phyloP scores from a whole-genome alignment of 2,797 vertebrate species.

The Orientallactaga sibirica region DNA sequence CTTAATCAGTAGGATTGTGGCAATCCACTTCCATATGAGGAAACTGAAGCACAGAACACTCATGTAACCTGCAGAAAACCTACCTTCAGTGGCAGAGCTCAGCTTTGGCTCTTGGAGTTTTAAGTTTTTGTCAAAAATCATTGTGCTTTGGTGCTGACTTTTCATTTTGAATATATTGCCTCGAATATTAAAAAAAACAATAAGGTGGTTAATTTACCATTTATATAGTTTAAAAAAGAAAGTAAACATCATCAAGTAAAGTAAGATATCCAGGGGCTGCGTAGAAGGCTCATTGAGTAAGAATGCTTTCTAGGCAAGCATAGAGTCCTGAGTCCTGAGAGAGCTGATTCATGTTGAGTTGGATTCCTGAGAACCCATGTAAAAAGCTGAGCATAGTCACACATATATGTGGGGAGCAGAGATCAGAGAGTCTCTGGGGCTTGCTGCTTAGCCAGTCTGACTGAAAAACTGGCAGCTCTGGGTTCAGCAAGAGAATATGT shows the following conservation, averaged over 20 bases:
- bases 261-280: background rate
- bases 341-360: no score
- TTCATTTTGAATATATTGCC: background rate
- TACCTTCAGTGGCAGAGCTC: background rate
- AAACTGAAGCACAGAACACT: background rate
- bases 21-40: background rate
- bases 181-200: background rate
- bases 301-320: no score
- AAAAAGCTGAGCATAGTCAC: no score
- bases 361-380: no score
- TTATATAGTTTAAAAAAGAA: slow-evolving; percentile 42
- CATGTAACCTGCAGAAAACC: background rate
- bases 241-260: slow-evolving; percentile 27
- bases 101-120: background rate
- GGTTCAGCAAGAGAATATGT: no score
- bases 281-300: no score
- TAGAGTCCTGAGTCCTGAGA: no score
- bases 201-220: background rate
- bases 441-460: no score
- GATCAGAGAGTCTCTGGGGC: no score
- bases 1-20: background rate
- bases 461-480: no score
- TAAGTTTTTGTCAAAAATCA: background rate
- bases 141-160: no score
- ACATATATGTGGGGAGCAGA: no score